phyloP scores from a whole-genome alignment of 2,113 vertebrate species.

The Ranitomeya variabilis region DNA sequence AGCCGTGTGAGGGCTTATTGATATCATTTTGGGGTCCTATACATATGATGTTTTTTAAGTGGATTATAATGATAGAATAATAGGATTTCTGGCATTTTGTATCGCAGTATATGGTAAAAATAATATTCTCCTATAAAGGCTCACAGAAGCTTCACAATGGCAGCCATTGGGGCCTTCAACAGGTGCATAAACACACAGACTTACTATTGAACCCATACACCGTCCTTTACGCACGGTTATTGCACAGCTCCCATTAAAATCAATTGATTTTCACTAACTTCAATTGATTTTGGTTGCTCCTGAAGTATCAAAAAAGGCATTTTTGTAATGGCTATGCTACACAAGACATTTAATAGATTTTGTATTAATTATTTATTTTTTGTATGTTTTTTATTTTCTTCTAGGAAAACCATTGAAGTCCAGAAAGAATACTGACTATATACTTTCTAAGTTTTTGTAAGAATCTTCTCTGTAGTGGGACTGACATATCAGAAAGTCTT shows the following conservation, averaged over 20 bases:
- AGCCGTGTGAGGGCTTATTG: no score
- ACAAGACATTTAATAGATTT: neutral
- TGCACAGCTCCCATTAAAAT: neutral
- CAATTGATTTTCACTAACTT: neutral
- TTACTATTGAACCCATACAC: no score
- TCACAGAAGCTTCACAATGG: no score
- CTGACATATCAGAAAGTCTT: constrained; percentile 57
- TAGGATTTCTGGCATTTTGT: no score
- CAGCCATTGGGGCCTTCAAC: no score
- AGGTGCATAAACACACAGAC: no score
- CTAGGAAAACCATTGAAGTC: constrained; percentile 78
- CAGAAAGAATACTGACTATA: constrained; percentile 5
- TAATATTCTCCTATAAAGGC: no score
- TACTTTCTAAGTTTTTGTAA: constrained; percentile 1
- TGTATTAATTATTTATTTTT: neutral
- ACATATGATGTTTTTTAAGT: no score
- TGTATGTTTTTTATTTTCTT: constrained; percentile 28
- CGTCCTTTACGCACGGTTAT: neutral
- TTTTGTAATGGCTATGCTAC: neutral
- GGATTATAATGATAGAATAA: no score
- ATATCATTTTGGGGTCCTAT: no score
- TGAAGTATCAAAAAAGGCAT: neutral
- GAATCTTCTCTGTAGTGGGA: constrained; percentile 15
- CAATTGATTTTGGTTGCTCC: neutral
- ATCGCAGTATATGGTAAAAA: no score